These are phyloP conservation scores for Hypotaenidia okinawae DNA, from an alignment of 2,797 vertebrate species.

Conservation along the genomic window DNA sequence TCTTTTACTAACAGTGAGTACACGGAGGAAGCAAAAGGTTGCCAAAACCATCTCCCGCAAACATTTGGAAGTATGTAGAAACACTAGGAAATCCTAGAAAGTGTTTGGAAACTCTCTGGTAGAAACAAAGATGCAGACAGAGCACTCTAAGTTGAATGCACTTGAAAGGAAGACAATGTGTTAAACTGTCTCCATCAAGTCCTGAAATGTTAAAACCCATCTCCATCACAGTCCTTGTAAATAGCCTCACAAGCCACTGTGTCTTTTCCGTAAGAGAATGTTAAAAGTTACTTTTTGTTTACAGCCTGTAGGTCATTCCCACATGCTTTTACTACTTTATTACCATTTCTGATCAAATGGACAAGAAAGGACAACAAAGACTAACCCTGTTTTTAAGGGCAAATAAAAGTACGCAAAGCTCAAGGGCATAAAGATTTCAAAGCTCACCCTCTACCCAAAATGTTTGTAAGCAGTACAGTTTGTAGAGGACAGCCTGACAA, in stretches of 20 bases:
- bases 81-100: neutral
- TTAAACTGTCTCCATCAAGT: neutral
- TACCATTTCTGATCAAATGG: neutral
- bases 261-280: neutral
- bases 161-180: neutral
- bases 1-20: neutral
- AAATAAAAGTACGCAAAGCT: neutral
- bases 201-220: neutral
- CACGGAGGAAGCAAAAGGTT: neutral
- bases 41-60: neutral
- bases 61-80: neutral
- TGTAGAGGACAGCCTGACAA: neutral
- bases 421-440: neutral
- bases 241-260: neutral
- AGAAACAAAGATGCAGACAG: neutral
- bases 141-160: accelerated
- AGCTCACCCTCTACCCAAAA: neutral
- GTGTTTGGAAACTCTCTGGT: neutral
- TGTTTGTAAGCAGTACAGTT: neutral
- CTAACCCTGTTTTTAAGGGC: neutral
- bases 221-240: neutral
- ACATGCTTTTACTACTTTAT: neutral
- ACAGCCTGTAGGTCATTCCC: neutral
- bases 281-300: neutral
- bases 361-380: neutral